Base-by-base conservation (phyloP, 2,888 invertebrate species). In the Spialia ferax region DNA sequence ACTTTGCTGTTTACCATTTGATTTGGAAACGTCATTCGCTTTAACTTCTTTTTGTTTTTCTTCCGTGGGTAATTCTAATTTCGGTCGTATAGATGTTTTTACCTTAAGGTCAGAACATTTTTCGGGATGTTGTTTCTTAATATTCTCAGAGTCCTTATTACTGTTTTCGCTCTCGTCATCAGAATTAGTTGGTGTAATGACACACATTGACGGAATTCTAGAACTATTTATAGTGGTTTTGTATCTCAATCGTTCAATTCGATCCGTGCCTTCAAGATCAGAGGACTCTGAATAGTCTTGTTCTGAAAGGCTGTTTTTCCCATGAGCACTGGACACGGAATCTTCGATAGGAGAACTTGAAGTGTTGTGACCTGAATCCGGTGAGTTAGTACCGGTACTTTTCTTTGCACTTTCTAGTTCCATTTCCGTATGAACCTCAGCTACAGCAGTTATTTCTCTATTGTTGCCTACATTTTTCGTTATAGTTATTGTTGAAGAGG, bases 201-300 rank as follows among this genome's bases (percentile, higher is more conserved):
- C 97, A 86, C 98, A 98, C 96, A 98, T 97, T 5, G 98, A 98
- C 0, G 98, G 98, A 80, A 98, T 98, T 75, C 98, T 95, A 75
- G 97, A 97, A 62, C 97, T 97, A 79, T 97, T 97, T 52, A 98
- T 97, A 1, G 97, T 96, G 0, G 98, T 98, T 89, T 98, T 98
- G 52, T 96, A 96, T 70, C 97, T 94, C 72, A 98, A 97, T 75
- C 98, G 94, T 87, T 98, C 98, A 77, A 97, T 97, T 79, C 98
- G 94, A 81, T 98, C 98, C 26, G 97, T 96, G n/a, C 97, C 97
- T 90, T 97, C 97, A 74, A 97, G 93, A 83, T 98, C 97, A 0
- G 97, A 97, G 50, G 97, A 97, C 88, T 98, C 98, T 0, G 97
- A 97, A 84, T 96, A 97, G 81, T 98, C 97, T 83, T 97, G 95